Evolutionary conservation across 2,888 invertebrate species (phyloP).

Genomic region (Ashinkailepas kermadecensis): DNA sequence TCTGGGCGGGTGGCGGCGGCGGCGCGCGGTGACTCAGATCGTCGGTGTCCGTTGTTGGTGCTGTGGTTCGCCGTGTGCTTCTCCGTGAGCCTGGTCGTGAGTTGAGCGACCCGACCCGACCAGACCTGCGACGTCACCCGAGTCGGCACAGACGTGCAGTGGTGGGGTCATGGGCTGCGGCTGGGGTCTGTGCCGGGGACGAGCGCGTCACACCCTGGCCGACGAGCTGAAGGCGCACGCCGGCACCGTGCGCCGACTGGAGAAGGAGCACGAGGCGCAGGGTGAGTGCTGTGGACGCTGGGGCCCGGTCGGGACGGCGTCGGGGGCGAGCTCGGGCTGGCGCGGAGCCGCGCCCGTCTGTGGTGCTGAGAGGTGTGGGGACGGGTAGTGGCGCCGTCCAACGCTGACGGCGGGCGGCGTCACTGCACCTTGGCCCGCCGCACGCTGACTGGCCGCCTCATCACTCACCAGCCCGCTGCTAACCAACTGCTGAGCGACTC

Average conservation of each 20-base stretch:
- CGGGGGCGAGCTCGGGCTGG: not conserved
- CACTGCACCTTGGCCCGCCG: not conserved
- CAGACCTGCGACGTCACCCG: not conserved
- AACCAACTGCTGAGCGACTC: no score
- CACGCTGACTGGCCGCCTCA: not conserved
- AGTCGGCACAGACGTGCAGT: no score
- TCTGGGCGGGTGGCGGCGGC: no score
- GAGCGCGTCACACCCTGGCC: not conserved
- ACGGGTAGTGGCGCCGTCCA: not conserved
- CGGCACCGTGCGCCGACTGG: not conserved
- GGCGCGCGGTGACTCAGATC: no score
- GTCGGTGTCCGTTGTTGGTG: no score
- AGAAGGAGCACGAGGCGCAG: not conserved
- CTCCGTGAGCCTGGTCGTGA: no score
- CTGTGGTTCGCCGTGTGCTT: no score
- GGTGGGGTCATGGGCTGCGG: not conserved
- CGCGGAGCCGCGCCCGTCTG: not conserved
- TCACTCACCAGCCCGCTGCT: not conserved
- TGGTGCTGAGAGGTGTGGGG: not conserved
- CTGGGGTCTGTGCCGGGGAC: not conserved
- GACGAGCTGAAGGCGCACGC: not conserved
- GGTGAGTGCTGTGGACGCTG: not conserved
- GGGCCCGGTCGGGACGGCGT: not conserved
- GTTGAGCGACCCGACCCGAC: no score
- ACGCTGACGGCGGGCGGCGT: not conserved